A percentile compares a stretch with the other conserved stretches of the same genome.
These are phyloP conservation scores for Caenorhabditis briggsae DNA, from an alignment of 1,140 invertebrate genomes.

Conservation along the genomic window DNA sequence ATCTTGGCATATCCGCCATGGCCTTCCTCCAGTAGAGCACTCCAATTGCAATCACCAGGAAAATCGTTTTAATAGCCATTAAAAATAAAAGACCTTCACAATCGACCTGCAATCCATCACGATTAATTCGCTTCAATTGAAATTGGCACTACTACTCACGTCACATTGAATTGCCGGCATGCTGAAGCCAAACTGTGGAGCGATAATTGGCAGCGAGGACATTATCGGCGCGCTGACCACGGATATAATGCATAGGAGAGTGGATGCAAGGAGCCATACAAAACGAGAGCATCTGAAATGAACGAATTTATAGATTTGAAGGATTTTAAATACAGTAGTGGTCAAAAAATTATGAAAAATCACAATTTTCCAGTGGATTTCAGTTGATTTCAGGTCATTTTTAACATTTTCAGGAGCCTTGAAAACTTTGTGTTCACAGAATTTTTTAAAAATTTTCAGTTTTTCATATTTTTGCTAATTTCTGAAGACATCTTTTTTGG, in stretches of 20 bases:
- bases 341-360: no score
- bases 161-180: conserved; percentile 81
- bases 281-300: conserved; percentile 82
- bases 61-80: conserved; percentile 90
- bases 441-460: background rate
- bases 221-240: conserved; percentile 92
- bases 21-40: conserved; percentile 84
- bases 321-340: no score
- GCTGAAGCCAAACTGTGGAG: conserved; percentile 69
- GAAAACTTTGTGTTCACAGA: no score
- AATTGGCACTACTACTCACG: conserved; percentile 78
- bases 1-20: conserved; percentile 89
- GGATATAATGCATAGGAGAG: conserved; percentile 90
- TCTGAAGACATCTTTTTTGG: no score
- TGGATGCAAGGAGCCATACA: conserved; percentile 84
- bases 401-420: no score
- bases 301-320: background rate
- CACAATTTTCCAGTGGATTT: no score
- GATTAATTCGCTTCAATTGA: conserved; percentile 12
- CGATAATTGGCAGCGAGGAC: conserved; percentile 81
- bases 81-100: conserved; percentile 91
- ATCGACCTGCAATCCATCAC: conserved; percentile 79
- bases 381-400: no score
- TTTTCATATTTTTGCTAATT: no score
- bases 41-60: conserved; percentile 92